phyloP scores from a whole-genome alignment of 2,888 invertebrate genomes.

The Trisateles emortualis region DNA sequence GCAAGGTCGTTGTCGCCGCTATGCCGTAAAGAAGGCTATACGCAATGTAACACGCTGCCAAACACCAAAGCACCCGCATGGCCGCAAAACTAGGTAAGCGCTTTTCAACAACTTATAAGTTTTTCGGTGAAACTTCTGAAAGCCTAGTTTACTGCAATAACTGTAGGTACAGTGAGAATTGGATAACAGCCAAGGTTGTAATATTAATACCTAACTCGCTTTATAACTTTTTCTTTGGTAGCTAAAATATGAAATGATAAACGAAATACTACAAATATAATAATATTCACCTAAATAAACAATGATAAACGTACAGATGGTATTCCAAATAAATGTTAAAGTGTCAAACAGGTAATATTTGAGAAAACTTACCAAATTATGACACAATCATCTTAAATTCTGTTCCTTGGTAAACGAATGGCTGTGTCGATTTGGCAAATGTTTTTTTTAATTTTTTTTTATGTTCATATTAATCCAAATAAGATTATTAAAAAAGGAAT shows the following conservation, averaged over 20 bases:
- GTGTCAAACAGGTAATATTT: too few relatives aligned
- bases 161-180: slow-evolving; percentile 24
- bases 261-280: too few relatives aligned
- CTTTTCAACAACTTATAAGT: slow-evolving; percentile 20
- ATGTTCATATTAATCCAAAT: too few relatives aligned
- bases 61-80: slow-evolving; percentile 34
- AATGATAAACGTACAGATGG: neutral
- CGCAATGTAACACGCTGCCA: slow-evolving; percentile 45
- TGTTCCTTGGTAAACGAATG: too few relatives aligned
- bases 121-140: slow-evolving; percentile 33
- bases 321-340: too few relatives aligned
- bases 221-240: neutral
- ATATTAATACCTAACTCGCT: slow-evolving; percentile 19
- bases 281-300: slow-evolving; percentile 1
- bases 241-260: neutral
- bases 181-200: slow-evolving; percentile 34
- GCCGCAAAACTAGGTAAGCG: slow-evolving; percentile 37
- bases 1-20: slow-evolving; percentile 68
- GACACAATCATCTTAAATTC: too few relatives aligned
- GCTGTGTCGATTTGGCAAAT: too few relatives aligned
- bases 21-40: slow-evolving; percentile 50
- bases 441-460: too few relatives aligned
- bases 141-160: slow-evolving; percentile 29
- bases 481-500: too few relatives aligned
- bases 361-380: too few relatives aligned